Base-by-base conservation (phyloP, 2,888 invertebrate genomes). In the Sthenelais limicola region DNA sequence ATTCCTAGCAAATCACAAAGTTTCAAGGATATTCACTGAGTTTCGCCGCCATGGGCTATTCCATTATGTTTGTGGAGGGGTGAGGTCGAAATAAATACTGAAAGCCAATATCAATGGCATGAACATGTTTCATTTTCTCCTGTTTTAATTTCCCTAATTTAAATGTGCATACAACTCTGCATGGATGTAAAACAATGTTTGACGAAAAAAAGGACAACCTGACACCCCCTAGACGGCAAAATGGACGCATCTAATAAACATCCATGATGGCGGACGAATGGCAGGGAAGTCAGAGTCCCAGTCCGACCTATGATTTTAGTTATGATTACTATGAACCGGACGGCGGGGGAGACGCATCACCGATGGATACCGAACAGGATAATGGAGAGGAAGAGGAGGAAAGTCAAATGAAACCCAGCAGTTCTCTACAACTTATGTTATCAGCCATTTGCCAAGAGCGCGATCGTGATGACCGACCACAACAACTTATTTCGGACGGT, bases 401-500 rank as follows among this genome's bases (percentile, higher is more conserved):
- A 62, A 56, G 7, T 26, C 47, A 56, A 56, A 62, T 71, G 71
- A 71, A 71, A 32, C 71, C 43, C 28, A 71, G 71, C 48, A 71
- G 71, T 30, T 71, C 71, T 26, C 67, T 74, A 30, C 74, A 74
- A 51, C 62, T 70, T 4, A 74, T 74, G 52, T 54, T 74, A 43
- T 54, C 74, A 5, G 71, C 67, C 30, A 74, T 74, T 9, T 58
- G 62, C 24, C 38, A 70, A 47, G 74, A 74, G 54, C 33, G 74
- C 43, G 49, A 43, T 48, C 66, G 67, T 32, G 74, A 66, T 24
- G 70, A 69, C 21, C 9, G n/a, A 38, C 49, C 73, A 18, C 70
- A 62, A 26, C 54, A 62, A 52, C 70, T 69, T 38, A 69, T 73
- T 33, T 73, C 66, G 24, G 73, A 73, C 30, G 73, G 73, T 73